Percentiles rank a stretch among this genome's conserved stretches.
Conservation (phyloP, 2,888 invertebrate species). For the Conistra vaccinii region DNA sequence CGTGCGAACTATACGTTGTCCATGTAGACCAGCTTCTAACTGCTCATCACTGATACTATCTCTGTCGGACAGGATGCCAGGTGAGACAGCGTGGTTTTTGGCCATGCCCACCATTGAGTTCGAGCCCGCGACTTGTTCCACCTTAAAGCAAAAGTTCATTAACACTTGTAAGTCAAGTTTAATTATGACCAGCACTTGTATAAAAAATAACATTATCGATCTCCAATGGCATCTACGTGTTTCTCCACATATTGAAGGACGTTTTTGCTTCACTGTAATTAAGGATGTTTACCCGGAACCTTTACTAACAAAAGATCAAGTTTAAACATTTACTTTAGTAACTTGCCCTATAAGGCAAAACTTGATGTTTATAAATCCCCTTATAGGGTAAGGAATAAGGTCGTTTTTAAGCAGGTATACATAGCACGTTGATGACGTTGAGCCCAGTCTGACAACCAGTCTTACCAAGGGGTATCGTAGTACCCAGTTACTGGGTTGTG, state of each 20-base stretch:
- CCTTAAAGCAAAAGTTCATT: not conserved
- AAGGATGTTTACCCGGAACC: conserved; percentile 1
- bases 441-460: not conserved
- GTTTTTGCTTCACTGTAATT: not conserved
- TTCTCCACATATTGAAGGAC: not conserved
- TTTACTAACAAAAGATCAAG: conserved; percentile 28
- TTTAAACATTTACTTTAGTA: conserved; percentile 30
- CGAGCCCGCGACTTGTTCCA: too few species aligned
- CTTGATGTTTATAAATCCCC: conserved; percentile 9
- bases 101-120: too few species aligned
- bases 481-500: too few species aligned
- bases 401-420: conserved; percentile 5
- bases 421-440: not conserved
- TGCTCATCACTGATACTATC: too few species aligned
- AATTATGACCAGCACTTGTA: not conserved
- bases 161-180: not conserved
- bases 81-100: too few species aligned
- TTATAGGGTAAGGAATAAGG: conserved; percentile 3
- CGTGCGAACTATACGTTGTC: too few species aligned
- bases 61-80: too few species aligned
- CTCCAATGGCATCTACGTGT: not conserved
- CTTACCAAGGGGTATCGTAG: too few species aligned
- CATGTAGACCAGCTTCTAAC: too few species aligned
- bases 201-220: not conserved
- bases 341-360: not conserved